Evolutionary conservation across 2,797 vertebrate species (phyloP).

Genomic region (Echiichthys vipera): DNA sequence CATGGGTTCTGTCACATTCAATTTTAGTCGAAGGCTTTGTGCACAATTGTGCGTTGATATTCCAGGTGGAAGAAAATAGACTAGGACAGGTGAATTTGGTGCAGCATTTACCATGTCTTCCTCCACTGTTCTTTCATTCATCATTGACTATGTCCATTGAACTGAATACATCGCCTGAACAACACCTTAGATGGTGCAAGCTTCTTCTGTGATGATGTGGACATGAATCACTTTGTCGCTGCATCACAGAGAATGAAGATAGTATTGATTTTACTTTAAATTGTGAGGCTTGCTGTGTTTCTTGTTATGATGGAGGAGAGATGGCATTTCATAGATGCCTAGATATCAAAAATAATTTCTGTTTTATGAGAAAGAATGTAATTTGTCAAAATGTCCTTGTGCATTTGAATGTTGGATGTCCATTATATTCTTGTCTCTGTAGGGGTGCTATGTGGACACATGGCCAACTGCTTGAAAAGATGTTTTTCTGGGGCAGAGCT

Average conservation of each 20-base stretch:
- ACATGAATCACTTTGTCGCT: constrained; percentile 76
- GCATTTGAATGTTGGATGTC: constrained; percentile 16
- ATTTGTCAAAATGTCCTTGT: neutral
- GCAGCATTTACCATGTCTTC: constrained; percentile 60
- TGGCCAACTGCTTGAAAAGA: constrained; percentile 33
- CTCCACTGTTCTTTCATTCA: constrained; percentile 79
- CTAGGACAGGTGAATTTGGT: constrained; percentile 46
- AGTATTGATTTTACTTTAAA: constrained; percentile 75
- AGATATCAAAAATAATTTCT: constrained; percentile 4
- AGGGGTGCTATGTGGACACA: constrained; percentile 29
- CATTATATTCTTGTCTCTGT: constrained; percentile 21
- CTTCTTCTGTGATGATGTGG: constrained; percentile 60
- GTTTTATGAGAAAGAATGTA: constrained; percentile 12
- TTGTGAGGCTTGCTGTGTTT: constrained; percentile 42
- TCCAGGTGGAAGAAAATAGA: constrained; percentile 46
- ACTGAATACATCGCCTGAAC: constrained; percentile 71
- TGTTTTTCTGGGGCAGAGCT: constrained; percentile 30
- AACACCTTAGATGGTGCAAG: constrained; percentile 68
- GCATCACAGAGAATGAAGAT: constrained; percentile 70
- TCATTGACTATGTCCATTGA: constrained; percentile 69
- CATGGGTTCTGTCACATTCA: constrained; percentile 17
- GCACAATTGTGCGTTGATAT: constrained; percentile 7
- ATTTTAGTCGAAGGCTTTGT: constrained; percentile 1
- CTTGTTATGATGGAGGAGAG: constrained; percentile 54
- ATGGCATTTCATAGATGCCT: constrained; percentile 55